phyloP scores from a whole-genome alignment of 2,888 invertebrate species.

The Globia sparganii region DNA sequence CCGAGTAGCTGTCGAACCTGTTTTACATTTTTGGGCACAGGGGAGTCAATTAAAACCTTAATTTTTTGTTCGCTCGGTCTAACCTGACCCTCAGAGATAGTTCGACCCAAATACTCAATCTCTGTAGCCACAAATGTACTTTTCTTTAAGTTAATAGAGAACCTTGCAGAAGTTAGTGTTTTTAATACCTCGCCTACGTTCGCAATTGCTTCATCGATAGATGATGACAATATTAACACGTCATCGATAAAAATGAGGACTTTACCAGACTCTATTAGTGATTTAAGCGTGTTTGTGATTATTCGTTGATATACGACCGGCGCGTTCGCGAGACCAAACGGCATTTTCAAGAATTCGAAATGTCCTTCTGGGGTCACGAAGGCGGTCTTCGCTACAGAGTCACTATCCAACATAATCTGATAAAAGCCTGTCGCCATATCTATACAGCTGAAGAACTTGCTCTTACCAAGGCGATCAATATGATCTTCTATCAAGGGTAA shows the following conservation, averaged over 20 bases:
- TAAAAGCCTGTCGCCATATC: constrained; percentile 1
- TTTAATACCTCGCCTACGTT: not conserved
- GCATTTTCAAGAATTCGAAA: not conserved
- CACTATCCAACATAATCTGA: not conserved
- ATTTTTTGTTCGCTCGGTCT: too few relatives aligned
- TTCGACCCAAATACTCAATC: too few relatives aligned
- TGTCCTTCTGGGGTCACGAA: too few relatives aligned
- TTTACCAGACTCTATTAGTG: not conserved
- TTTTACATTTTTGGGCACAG: too few relatives aligned
- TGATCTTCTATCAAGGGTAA: constrained; percentile 5
- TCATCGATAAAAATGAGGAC: not conserved
- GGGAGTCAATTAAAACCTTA: too few relatives aligned
- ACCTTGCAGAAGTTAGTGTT: not conserved
- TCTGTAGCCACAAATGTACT: not conserved
- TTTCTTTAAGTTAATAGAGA: not conserved
- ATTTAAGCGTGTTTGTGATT: not conserved
- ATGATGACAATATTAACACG: not conserved
- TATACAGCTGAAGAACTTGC: not conserved
- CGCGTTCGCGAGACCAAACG: constrained; percentile 7
- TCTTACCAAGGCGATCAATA: constrained; percentile 5
- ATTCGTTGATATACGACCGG: constrained; percentile 1
- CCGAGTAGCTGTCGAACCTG: constrained; percentile 1
- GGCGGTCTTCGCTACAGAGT: not conserved
- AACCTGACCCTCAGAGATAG: too few relatives aligned
- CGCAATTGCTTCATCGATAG: not conserved